Evolutionary conservation across 2,888 invertebrate species (phyloP).

Genomic region (Pheosia gnoma): DNA sequence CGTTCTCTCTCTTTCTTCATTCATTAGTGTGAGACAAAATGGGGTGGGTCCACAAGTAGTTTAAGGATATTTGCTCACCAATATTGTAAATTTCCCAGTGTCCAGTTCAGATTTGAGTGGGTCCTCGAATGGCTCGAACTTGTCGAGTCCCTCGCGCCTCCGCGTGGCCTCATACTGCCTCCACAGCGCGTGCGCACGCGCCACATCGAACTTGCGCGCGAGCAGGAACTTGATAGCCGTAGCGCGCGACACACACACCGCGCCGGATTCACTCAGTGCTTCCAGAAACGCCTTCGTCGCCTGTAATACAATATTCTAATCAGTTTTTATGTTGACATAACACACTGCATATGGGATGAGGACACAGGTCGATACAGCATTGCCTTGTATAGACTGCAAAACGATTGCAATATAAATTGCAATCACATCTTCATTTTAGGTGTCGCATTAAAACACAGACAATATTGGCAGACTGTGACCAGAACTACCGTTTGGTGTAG

Average conservation of each 20-base stretch:
- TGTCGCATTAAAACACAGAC: no score
- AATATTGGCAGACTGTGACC: no score
- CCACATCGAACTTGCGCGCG: conserved; percentile 97
- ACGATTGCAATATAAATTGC: no score
- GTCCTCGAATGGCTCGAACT: conserved; percentile 92
- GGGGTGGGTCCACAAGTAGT: no score
- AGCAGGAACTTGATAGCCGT: conserved; percentile 96
- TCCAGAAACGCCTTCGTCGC: conserved; percentile 92
- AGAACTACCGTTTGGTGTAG: no score
- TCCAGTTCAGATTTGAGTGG: conserved; percentile 93
- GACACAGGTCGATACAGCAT: no score
- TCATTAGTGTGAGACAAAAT: no score
- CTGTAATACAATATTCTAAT: conserved; percentile 69
- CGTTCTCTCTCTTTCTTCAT: no score
- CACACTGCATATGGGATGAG: background rate
- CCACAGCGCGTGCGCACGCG: conserved; percentile 94
- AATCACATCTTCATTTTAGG: no score
- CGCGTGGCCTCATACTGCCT: conserved; percentile 96
- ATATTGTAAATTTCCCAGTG: conserved; percentile 97
- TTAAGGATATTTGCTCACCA: conserved; percentile 85
- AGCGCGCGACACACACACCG: conserved; percentile 87
- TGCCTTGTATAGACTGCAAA: no score
- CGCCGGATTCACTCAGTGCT: conserved; percentile 86
- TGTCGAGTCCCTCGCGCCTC: conserved; percentile 92
- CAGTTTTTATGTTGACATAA: background rate